These are phyloP conservation scores for Frankliniella intonsa DNA, from an alignment of 2,888 invertebrate genomes.

Conservation along the genomic window DNA sequence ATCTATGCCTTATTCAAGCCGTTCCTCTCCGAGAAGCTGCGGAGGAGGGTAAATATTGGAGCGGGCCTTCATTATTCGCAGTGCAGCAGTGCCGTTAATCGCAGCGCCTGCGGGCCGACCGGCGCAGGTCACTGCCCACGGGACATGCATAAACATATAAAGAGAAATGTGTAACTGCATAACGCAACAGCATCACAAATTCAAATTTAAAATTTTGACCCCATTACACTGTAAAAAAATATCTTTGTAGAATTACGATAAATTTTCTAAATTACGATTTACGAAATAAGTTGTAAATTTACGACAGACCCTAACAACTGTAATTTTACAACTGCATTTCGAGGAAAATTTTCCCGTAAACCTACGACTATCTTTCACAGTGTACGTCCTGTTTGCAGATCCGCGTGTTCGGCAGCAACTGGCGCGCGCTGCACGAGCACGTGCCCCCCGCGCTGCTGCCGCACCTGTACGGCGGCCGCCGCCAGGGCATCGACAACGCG, in stretches of 20 bases:
- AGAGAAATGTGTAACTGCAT: too few relatives aligned
- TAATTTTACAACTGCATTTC: too few relatives aligned
- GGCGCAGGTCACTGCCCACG: neutral
- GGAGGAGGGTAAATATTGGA: conserved; percentile 40
- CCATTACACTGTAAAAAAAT: too few relatives aligned
- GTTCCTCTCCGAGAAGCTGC: conserved; percentile 42
- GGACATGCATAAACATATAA: too few relatives aligned
- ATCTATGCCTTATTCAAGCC: conserved; percentile 42
- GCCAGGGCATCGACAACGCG: conserved; percentile 18
- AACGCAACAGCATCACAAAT: too few relatives aligned
- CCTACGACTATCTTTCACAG: too few relatives aligned
- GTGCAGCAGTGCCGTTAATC: neutral
- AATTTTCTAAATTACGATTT: too few relatives aligned
- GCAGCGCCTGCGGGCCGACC: neutral
- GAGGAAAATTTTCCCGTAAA: too few relatives aligned
- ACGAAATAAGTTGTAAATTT: too few relatives aligned
- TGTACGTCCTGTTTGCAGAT: conserved; percentile 52
- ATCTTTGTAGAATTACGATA: too few relatives aligned
- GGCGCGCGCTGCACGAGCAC: conserved; percentile 65
- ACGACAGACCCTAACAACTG: too few relatives aligned
- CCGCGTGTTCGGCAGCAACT: conserved; percentile 71
- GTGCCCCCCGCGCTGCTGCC: conserved; percentile 67
- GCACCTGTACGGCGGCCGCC: conserved; percentile 61
- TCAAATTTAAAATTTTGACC: too few relatives aligned
- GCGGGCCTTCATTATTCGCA: neutral